Conservation (phyloP, 92 coral and sea anemone species). For the Plumapathes pennacea region DNA sequence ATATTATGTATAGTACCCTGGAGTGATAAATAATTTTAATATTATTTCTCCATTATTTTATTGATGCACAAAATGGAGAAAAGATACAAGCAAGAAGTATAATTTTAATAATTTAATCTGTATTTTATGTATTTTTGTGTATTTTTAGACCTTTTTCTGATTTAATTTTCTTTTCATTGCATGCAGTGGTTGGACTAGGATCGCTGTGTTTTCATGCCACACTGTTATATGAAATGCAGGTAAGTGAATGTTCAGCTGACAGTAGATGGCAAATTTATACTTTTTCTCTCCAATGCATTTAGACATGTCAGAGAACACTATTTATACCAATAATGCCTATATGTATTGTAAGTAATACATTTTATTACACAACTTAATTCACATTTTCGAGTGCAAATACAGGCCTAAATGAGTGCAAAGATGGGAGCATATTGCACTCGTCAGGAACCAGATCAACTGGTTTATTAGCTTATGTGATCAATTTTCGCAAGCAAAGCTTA, state of each 20-base stretch:
- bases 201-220: conserved; percentile 95
- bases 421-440: too few relatives aligned
- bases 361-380: too few relatives aligned
- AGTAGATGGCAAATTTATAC: neutral
- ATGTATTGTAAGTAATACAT: too few relatives aligned
- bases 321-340: too few relatives aligned
- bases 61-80: neutral
- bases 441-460: too few relatives aligned
- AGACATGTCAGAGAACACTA: too few relatives aligned
- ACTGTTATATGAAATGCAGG: conserved; percentile 94
- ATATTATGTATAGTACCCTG: neutral
- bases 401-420: too few relatives aligned
- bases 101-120: neutral
- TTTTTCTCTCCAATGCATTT: neutral
- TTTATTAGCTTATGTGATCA: too few relatives aligned
- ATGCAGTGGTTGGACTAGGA: conserved; percentile 90
- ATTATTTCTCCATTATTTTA: neutral
- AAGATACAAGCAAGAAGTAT: neutral
- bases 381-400: too few relatives aligned
- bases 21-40: neutral
- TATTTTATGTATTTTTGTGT: neutral
- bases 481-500: too few relatives aligned
- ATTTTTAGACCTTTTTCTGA: neutral
- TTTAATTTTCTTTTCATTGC: conserved; percentile 16
- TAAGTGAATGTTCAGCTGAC: conserved; percentile 18